Base-by-base conservation (phyloP, 2,113 vertebrate genomes). In the Cyphomyrus plagiostoma region DNA sequence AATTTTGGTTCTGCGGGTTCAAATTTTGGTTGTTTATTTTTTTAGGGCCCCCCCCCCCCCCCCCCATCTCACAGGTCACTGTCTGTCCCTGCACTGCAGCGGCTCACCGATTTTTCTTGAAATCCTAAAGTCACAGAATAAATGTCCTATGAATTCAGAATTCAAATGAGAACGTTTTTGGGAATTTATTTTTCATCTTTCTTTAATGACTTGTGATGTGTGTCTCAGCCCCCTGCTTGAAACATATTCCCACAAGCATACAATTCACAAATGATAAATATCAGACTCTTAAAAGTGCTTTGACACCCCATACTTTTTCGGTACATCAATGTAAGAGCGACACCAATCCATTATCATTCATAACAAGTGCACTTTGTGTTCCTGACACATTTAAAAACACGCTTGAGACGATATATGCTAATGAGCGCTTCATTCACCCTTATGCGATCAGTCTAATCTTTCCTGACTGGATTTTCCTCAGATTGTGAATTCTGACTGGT, bases 391-490 rank as follows among this genome's bases (percentile, higher is more conserved):
- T 84, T 89, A 42, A 95, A 95, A 94, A 93, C 94, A 94, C 94
- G 92, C 93, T 90, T 92, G 90, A 92, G 93, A 92, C 91, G 92
- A 95, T 93, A 93, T 94, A 93, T 94, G 92, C 93, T 95, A 94
- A 95, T 94, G 94, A 92, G 92, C 91, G 93, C 93, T 95, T 95
- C 94, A 94, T 94, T 94, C 92, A 93, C 94, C 92, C 93, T 95
- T 93, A 93, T 92, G 92, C 93, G 92, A 93, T 93, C 89, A 87
- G 92, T 90, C 92, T 95, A 95, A 95, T 95, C 95, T 94, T 93
- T 92, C 95, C 93, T 95, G 95, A 95, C 87, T 89, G 89, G 53
- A 56, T 46, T 89, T 85, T 53, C 89, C 42, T 52, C 49, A 52
- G 26, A 84, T 80, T 89, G 52, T 89, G 82, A 62, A 89, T 89